These are phyloP conservation scores for Muricea muricata DNA, from an alignment of 92 coral and sea anemone species.

Conservation along the genomic window DNA sequence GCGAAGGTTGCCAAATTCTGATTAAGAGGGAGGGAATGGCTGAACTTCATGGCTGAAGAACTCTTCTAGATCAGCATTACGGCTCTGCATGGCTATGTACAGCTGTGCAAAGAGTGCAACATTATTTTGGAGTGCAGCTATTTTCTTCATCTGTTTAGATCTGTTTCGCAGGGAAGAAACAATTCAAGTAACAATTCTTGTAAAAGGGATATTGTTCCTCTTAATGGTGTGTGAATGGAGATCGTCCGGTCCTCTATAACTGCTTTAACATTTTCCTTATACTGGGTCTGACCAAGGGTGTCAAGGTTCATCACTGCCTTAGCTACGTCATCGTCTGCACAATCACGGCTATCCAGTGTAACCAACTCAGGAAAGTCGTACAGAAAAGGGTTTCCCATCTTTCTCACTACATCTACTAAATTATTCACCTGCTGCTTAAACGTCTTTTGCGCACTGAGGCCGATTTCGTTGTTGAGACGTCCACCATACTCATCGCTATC, in stretches of 20 bases:
- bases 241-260: constrained; percentile 61
- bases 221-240: constrained; percentile 59
- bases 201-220: constrained; percentile 56
- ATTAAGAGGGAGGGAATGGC: constrained; percentile 60
- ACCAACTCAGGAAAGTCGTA: constrained; percentile 71
- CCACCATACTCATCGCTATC: constrained; percentile 34
- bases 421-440: constrained; percentile 59
- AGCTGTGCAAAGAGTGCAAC: constrained; percentile 64
- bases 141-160: constrained; percentile 60
- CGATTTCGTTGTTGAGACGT: constrained; percentile 57
- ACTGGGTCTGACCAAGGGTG: constrained; percentile 64
- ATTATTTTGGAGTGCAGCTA: constrained; percentile 46
- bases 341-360: constrained; percentile 66
- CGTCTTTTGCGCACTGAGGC: constrained; percentile 58
- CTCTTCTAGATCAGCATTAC: constrained; percentile 60
- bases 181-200: no score
- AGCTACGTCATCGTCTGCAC: constrained; percentile 62
- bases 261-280: constrained; percentile 45
- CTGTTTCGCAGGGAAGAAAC: constrained; percentile 37
- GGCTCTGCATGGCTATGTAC: constrained; percentile 62
- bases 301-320: constrained; percentile 43
- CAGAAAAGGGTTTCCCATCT: constrained; percentile 74
- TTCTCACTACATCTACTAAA: constrained; percentile 59
- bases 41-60: constrained; percentile 66
- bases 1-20: constrained; percentile 64